phyloP scores from a whole-genome alignment of 1,140 invertebrate genomes.

The Aphidius gifuensis region DNA sequence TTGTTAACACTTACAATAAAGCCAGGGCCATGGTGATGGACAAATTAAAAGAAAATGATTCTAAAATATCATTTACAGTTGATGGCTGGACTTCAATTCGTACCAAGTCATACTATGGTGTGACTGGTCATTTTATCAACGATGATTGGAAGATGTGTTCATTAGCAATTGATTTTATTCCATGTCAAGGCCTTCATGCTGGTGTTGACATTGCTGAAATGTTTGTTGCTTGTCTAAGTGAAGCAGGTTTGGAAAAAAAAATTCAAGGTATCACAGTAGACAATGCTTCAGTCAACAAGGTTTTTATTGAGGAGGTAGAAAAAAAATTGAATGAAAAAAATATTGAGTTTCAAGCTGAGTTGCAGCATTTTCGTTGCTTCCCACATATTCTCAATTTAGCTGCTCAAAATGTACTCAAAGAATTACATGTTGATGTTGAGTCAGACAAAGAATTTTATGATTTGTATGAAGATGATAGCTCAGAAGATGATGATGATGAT shows the following conservation, averaged over 20 bases:
- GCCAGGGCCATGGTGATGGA: slow-evolving; percentile 4
- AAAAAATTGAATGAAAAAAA: no score
- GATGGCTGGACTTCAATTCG: slow-evolving; percentile 20
- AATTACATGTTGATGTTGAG: slow-evolving; percentile 7
- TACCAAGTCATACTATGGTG: slow-evolving; percentile 17
- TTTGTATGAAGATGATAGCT: slow-evolving; percentile 14
- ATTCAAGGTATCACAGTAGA: slow-evolving; percentile 34
- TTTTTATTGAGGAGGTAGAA: slow-evolving; percentile 24
- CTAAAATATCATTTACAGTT: slow-evolving; percentile 22
- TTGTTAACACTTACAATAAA: slow-evolving; percentile 11
- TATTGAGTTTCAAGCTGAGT: slow-evolving; percentile 14
- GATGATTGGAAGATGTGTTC: slow-evolving; percentile 20
- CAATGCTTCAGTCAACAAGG: slow-evolving; percentile 31
- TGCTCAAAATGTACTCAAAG: slow-evolving; percentile 14
- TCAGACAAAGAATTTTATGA: slow-evolving; percentile 9
- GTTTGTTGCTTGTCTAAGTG: slow-evolving; percentile 12
- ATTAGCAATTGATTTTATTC: slow-evolving; percentile 20
- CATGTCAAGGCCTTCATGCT: slow-evolving; percentile 17
- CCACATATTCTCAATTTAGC: slow-evolving; percentile 17
- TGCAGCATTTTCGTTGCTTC: slow-evolving; percentile 18
- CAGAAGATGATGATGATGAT: slow-evolving; percentile 8
- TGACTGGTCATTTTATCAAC: slow-evolving; percentile 22
- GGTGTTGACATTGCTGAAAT: slow-evolving; percentile 11
- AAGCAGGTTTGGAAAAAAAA: slow-evolving; percentile 27
- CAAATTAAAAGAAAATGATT: slow-evolving; percentile 18